Percentiles rank a stretch among this genome's conserved stretches.
These are phyloP conservation scores for Phaedon cochleariae DNA, from an alignment of 2,888 invertebrate species.

Conservation along the genomic window DNA sequence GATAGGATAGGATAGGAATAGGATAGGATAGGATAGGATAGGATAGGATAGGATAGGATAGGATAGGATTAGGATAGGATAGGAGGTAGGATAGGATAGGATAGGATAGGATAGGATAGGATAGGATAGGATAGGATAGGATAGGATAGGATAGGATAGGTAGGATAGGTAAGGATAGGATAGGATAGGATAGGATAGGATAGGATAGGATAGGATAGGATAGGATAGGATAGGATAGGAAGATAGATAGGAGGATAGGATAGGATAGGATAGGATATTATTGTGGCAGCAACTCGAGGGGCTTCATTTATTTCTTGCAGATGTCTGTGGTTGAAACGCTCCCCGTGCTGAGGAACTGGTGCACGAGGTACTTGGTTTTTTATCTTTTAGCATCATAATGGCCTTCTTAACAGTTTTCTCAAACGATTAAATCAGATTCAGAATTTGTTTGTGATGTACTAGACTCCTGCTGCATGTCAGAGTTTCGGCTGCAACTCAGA, in stretches of 20 bases:
- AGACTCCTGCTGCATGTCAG: too few species aligned
- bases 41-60: constrained; percentile 15
- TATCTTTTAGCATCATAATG: too few species aligned
- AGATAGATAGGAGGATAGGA: neutral
- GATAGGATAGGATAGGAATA: too few species aligned
- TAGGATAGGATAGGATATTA: too few species aligned
- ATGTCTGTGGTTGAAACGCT: too few species aligned
- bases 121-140: constrained; percentile 16
- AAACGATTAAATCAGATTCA: too few species aligned
- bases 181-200: constrained; percentile 9
- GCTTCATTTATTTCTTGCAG: too few species aligned
- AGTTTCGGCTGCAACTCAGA: too few species aligned
- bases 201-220: constrained; percentile 13
- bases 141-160: constrained; percentile 10
- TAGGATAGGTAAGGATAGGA: constrained; percentile 11
- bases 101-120: constrained; percentile 12
- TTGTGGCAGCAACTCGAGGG: too few species aligned
- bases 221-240: constrained; percentile 12
- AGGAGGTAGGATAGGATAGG: constrained; percentile 14
- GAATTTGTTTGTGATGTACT: too few species aligned
- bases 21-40: constrained; percentile 15
- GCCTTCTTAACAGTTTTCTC: too few species aligned
- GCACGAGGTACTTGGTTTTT: neutral
- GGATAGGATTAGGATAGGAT: constrained; percentile 16
- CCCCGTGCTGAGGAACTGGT: too few species aligned